Base-by-base conservation (phyloP, 2,797 vertebrate genomes). In the Pantherophis vulpinus region DNA sequence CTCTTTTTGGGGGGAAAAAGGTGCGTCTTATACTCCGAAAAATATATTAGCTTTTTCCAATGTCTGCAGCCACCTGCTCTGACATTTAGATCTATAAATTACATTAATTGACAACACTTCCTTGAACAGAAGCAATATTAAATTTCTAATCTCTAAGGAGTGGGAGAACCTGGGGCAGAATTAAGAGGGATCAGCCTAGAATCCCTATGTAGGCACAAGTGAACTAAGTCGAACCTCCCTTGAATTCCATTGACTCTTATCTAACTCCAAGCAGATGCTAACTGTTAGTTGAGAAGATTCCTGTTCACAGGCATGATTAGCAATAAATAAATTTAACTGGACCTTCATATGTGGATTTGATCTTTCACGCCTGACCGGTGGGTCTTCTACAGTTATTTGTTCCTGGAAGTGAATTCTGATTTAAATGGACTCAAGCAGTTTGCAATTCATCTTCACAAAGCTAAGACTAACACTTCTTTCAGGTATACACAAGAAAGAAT, bases 391-490 rank as follows among this genome's bases (percentile, higher is more conserved):
- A 27, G 10, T 2, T 61, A 87, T 86, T 86, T 54, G 61, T 11
- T 54, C 12, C 27, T 42, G 13, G 51, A 42, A 70, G 51, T 86
- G 42, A 86, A 7, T 14, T 12, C 37, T 59, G n/a, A 20, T 16
- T 55, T 79, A 56, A 32, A 42, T 25, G 25, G 54, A 27, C 74
- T 29, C 29, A 12, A 42, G 42, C 32, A 25, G 14, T 9, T 91
- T 91, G 8, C 42, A 55, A 94, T 89, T 42, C 55, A 54, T 93
- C 54, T 92, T 94, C 18, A 93, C 37, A 47, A 83, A 47, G 10
- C 74, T 83, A 83, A 83, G 20, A 83, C 20, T 83, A 83, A 47
- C 4, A 20, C 10, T 42, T 47, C 74, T 79, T 79, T 79, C 8
- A 79, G 18, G 74, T 83, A 47, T 47, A 25, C 20, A 83, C 37